Base-by-base conservation (phyloP, 2,113 vertebrate species). In the Fregata magnificens region DNA sequence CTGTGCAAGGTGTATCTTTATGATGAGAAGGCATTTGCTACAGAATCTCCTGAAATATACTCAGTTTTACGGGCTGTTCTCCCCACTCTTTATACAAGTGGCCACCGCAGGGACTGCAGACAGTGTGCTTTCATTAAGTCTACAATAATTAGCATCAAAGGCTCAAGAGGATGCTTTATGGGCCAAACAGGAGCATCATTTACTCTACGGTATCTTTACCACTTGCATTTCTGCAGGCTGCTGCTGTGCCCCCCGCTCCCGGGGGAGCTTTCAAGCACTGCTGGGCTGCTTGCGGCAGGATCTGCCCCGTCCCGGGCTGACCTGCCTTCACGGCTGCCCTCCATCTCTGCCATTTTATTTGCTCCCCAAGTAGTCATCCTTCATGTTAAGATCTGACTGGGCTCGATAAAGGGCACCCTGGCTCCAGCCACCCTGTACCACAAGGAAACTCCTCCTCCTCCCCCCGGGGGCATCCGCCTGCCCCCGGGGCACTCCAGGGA, bases 151-250 rank as follows among this genome's bases (percentile, higher is more conserved):
- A 69, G 40, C 58, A 72, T 13, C 53, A 55, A 40, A 83, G 52
- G 34, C 42, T 58, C 50, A 36, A 7, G n/a, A 45, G 32, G 62
- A 22, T 11, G 25, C 62, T 55, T 55, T 4, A 13, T 3, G 38
- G 47, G 22, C 38, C 53, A 45, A 59, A 25, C 3, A 26, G n/a
- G 32, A 69, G 34, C 69, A 47, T 17, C 36, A 4, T 34, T 70
- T 34, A 14, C 69, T 28, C 58, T 7, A 4, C 1, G 1, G 9
- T 9, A 9, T 6, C 32, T n/a, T 9, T 14, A 13, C 55, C 32
- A 3, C 77, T 26, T 3, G 24, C 19, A 5, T 34, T 28, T 11
- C 38, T n/a, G 59, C 74, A 19, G 45, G 53, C 53, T 9, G 38
- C 16, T 8, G 25, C 62, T 26, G 76, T 7, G 28, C 89, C 45